phyloP scores from a whole-genome alignment of 2,113 vertebrate species.

The Todiramphus chloris region DNA sequence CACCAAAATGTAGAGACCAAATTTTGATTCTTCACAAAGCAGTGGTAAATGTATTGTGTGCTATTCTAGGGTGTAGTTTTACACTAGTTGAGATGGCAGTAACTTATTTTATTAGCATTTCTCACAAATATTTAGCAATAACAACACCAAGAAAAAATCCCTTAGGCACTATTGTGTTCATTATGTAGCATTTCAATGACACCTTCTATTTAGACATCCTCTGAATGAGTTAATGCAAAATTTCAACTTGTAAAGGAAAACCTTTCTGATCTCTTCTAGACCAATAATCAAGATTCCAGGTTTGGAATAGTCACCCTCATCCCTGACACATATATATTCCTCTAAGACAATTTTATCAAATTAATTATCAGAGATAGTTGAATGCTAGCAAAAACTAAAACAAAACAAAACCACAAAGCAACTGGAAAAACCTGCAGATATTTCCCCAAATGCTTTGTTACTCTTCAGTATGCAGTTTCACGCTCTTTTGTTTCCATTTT shows the following conservation, averaged over 20 bases:
- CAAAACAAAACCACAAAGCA: not conserved
- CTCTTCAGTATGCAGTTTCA: not conserved
- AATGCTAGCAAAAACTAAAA: not conserved
- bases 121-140: not conserved
- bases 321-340: accelerated
- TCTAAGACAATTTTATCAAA: not conserved
- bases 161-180: not conserved
- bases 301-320: not conserved
- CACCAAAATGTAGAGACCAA: not conserved
- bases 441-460: not conserved
- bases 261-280: accelerated
- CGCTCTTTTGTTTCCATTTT: not conserved
- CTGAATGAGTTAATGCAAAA: not conserved
- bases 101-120: not conserved
- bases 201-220: not conserved
- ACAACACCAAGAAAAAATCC: not conserved
- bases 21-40: not conserved
- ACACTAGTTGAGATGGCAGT: not conserved
- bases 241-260: not conserved
- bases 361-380: not conserved
- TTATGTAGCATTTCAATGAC: not conserved
- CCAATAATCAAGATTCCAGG: not conserved
- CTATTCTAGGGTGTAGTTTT: not conserved
- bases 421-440: not conserved
- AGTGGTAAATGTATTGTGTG: not conserved